phyloP scores from a whole-genome alignment of 2,888 invertebrate species.

The Prosopocoilus inquinatus region DNA sequence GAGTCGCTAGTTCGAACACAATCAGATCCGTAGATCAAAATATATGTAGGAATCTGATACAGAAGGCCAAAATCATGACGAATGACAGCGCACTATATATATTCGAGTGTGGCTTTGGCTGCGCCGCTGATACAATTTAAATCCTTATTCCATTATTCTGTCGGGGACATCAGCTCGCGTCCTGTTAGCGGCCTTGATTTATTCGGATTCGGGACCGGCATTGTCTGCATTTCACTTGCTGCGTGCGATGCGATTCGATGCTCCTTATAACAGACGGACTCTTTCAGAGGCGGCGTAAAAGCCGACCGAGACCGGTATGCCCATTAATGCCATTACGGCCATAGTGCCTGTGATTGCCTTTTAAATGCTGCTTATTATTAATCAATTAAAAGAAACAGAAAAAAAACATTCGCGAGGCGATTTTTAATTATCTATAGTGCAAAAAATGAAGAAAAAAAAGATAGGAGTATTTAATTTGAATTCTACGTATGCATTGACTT shows the following conservation, averaged over 20 bases:
- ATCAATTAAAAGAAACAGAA: too few relatives aligned
- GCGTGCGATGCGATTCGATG: constrained; percentile 7
- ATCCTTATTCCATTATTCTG: constrained; percentile 50
- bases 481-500: too few relatives aligned
- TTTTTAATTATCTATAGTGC: too few relatives aligned
- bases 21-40: constrained; percentile 25
- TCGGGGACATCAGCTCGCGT: constrained; percentile 44
- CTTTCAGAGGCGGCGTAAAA: not conserved
- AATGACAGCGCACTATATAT: constrained; percentile 39
- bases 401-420: too few relatives aligned
- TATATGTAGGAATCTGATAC: constrained; percentile 28
- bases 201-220: constrained; percentile 45
- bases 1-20: not conserved
- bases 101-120: constrained; percentile 29
- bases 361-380: too few relatives aligned
- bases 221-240: constrained; percentile 34
- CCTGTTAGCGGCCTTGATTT: constrained; percentile 49
- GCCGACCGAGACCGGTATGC: not conserved
- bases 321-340: too few relatives aligned
- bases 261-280: not conserved
- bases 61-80: constrained; percentile 38
- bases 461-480: too few relatives aligned
- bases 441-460: too few relatives aligned
- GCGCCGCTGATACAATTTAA: constrained; percentile 46
- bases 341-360: too few relatives aligned